Base-by-base conservation (phyloP, 1,140 invertebrate species). In the Nasonia vitripennis region DNA sequence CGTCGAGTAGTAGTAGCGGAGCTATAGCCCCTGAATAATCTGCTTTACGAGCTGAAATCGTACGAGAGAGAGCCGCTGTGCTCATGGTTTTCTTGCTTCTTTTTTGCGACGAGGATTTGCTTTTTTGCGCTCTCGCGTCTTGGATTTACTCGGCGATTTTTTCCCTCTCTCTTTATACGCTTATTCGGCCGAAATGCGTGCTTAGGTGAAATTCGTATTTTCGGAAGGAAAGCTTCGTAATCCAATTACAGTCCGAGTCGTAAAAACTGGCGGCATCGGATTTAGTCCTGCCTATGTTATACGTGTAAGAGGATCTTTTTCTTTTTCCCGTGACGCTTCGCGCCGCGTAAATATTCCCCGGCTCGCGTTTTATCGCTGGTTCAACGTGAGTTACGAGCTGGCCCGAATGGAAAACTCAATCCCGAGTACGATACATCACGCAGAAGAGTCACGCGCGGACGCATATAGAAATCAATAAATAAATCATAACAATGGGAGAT, bases 41-140 rank as follows among this genome's bases (percentile, higher is more conserved):
- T 86, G 70, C 80, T 86, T 86, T 82, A 86, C 81, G 80, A 86
- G 80, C 27, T 82, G 75, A 86, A 86, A 86, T 82, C 75, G 41
- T 68, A 85, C 75, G 79, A 75, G 55, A 62, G 55, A 62, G 41
- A 45, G 41, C 41, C 12, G 51, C 48, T 55, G 51, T 20, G 14
- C 34, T 37, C 34, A 37, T 37, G 34, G 20, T 20, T 14, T 20
- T 23, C 62, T 5, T 11, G 68, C 0, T 4, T 23, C n/a, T 45
- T 62, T 62, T 62, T 62, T 62, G 20, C 55, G 55, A 62, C 14
- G 20, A 62, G 55, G 17, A 62, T 62, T 62, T 62, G 48, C 48
- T 73, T 10, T 34, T 4, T 34, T n/a, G 12, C 70, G 27, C 27
- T 27, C 27, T 27, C 27, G 34, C 70, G 6, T 73, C 20, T 73